phyloP scores from a whole-genome alignment of 2,888 invertebrate genomes.

The Scaptomyza cyrtandrae region DNA sequence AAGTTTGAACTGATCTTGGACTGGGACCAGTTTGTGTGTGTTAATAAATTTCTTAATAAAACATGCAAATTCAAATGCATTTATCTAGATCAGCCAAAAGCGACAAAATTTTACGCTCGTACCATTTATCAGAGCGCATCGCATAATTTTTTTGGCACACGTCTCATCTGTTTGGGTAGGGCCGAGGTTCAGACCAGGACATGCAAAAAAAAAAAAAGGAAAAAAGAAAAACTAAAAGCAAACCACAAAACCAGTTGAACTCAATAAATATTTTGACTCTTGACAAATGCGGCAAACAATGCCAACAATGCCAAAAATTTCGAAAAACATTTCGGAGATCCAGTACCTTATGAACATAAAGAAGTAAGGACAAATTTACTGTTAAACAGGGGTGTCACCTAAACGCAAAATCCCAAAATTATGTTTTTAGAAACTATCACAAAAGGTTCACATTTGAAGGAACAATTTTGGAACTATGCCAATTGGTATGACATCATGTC shows the following conservation, averaged over 20 bases:
- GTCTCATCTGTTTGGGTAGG: constrained; percentile 58
- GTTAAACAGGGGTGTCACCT: constrained; percentile 62
- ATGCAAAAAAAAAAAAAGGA: constrained; percentile 15
- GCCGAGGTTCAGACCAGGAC: constrained; percentile 6
- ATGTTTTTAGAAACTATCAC: constrained; percentile 42
- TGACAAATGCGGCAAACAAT: constrained; percentile 72
- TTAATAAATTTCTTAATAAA: constrained; percentile 81
- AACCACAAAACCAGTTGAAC: constrained; percentile 75
- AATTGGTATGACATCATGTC: constrained; percentile 26
- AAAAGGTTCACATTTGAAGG: constrained; percentile 35
- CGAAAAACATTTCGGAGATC: constrained; percentile 1
- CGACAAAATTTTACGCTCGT: constrained; percentile 78
- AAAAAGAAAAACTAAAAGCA: constrained; percentile 42
- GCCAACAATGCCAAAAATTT: constrained; percentile 28
- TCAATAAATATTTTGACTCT: constrained; percentile 82
- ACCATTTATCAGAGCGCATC: constrained; percentile 75
- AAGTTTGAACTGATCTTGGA: constrained; percentile 30
- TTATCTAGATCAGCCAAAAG: constrained; percentile 81
- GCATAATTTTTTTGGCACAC: constrained; percentile 73
- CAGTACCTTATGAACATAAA: constrained; percentile 24
- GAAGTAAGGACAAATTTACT: constrained; percentile 35
- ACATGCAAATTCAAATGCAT: constrained; percentile 81
- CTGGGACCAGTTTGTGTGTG: constrained; percentile 46
- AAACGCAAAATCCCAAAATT: constrained; percentile 63
- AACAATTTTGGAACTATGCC: constrained; percentile 30